Evolutionary conservation across 2,888 invertebrate genomes (phyloP).

Genomic region (Eutolmus rufibarbis): DNA sequence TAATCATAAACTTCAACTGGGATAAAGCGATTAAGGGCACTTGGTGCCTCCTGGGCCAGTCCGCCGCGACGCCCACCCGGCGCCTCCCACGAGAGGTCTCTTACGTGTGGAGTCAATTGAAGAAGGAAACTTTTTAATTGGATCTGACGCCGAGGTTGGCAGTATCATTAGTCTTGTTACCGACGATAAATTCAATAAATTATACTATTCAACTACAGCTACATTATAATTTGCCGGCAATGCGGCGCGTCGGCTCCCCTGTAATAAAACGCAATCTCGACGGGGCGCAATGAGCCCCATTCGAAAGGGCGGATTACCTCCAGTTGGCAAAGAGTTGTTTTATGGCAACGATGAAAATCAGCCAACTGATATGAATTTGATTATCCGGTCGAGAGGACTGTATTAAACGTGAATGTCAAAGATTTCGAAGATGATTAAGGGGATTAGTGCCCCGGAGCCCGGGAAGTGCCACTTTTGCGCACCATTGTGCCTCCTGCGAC

Average conservation of each 20-base stretch:
- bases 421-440: slow-evolving; percentile 7
- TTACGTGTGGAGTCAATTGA: slow-evolving; percentile 35
- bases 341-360: slow-evolving; percentile 2
- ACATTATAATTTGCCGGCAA: slow-evolving; percentile 1
- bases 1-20: slow-evolving; percentile 36
- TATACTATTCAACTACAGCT: slow-evolving; percentile 34
- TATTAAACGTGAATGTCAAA: slow-evolving; percentile 6
- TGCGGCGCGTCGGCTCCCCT: background rate
- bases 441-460: background rate
- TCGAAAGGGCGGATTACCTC: background rate
- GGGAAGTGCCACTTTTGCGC: background rate
- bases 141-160: slow-evolving; percentile 45
- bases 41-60: background rate
- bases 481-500: background rate
- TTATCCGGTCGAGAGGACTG: background rate
- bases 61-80: background rate
- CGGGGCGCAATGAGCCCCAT: background rate
- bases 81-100: background rate
- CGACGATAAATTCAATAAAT: slow-evolving; percentile 44
- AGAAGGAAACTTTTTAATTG: slow-evolving; percentile 45
- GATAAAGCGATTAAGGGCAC: slow-evolving; percentile 17
- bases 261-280: background rate
- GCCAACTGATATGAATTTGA: slow-evolving; percentile 11
- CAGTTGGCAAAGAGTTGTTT: slow-evolving; percentile 10
- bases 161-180: slow-evolving; percentile 47